Evolutionary conservation across 2,888 invertebrate species (phyloP).

Genomic region (Synanthedon vespiformis): DNA sequence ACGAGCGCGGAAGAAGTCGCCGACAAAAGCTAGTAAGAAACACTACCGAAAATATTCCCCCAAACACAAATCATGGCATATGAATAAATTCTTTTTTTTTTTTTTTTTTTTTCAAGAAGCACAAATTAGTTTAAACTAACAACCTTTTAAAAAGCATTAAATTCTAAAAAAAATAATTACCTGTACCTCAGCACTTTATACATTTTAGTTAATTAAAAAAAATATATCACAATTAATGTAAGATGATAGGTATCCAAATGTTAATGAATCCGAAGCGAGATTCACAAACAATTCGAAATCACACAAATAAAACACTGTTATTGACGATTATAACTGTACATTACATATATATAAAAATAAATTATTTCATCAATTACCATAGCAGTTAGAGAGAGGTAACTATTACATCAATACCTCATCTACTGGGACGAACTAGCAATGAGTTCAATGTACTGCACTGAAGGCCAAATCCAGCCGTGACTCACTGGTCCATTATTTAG

Average conservation of each 20-base stretch:
- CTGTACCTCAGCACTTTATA: no score
- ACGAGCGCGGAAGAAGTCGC: no score
- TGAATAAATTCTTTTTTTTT: no score
- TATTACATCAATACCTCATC: constrained; percentile 11
- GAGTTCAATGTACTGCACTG: constrained; percentile 52
- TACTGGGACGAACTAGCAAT: constrained; percentile 15
- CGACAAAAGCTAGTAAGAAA: no score
- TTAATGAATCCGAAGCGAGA: neutral
- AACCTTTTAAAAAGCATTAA: no score
- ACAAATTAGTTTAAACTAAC: no score
- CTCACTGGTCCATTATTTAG: constrained; percentile 41
- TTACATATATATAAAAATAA: no score
- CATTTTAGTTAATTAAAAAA: neutral
- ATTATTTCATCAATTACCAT: neutral
- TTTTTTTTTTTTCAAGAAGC: no score
- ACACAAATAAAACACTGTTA: neutral
- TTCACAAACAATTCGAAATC: neutral
- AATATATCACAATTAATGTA: neutral
- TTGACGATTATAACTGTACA: neutral
- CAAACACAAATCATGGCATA: no score
- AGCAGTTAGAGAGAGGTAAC: constrained; percentile 1
- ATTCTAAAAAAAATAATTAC: no score
- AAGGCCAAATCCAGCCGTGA: constrained; percentile 46
- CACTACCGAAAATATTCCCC: no score
- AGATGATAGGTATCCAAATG: neutral